Conservation (phyloP, 2,797 vertebrate genomes). For the Channa striata region DNA sequence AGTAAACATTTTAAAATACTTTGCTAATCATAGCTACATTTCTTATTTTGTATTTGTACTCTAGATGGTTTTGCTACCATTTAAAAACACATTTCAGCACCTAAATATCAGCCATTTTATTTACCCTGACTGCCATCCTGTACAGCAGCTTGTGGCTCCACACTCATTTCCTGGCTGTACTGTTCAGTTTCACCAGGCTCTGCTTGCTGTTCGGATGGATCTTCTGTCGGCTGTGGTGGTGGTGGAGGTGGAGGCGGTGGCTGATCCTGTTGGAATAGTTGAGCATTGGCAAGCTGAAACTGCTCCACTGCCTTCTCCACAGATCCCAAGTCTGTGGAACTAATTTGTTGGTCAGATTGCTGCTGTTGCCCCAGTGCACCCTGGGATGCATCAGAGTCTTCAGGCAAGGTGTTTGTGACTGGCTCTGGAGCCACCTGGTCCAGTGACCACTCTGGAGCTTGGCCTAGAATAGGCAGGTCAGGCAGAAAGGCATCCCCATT, state of each 20-base stretch:
- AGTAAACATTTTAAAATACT: no score
- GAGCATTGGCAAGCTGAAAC: conserved; percentile 71
- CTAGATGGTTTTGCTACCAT: no score
- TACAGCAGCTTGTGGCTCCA: conserved; percentile 24
- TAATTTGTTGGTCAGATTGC: conserved; percentile 35
- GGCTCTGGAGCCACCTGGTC: conserved; percentile 73
- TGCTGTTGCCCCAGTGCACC: conserved; percentile 46
- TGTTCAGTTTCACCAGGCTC: conserved; percentile 36
- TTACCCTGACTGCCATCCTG: conserved; percentile 64
- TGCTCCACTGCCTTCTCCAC: conserved; percentile 80
- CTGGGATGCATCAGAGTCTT: conserved; percentile 59
- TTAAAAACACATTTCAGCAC: background rate
- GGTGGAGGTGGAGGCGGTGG: conserved; percentile 53
- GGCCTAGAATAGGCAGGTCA: conserved; percentile 72
- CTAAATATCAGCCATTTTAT: background rate
- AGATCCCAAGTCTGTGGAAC: conserved; percentile 61
- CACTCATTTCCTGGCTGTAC: conserved; percentile 33
- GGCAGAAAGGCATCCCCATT: conserved; percentile 74
- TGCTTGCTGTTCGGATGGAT: conserved; percentile 25
- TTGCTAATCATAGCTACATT: no score
- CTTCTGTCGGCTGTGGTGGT: conserved; percentile 40
- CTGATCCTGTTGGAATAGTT: conserved; percentile 67
- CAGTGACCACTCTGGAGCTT: conserved; percentile 75
- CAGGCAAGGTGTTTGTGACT: conserved; percentile 57
- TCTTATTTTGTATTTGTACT: no score